Evolutionary conservation across 2,888 invertebrate genomes (phyloP).

Genomic region (Deladenus siricidicola): DNA sequence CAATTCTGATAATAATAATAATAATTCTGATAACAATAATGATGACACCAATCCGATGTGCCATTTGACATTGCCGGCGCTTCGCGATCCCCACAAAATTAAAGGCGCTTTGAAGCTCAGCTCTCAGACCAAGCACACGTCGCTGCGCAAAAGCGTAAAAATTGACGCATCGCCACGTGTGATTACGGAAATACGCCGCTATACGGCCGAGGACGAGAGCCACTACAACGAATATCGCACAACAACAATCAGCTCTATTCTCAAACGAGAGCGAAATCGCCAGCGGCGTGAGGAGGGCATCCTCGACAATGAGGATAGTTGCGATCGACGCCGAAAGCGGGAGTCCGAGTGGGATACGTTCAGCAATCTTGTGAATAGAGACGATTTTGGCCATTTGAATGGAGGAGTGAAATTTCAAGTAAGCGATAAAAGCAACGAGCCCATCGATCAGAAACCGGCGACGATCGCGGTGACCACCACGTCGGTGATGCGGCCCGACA

Average conservation of each 20-base stretch:
- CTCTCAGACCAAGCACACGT: neutral
- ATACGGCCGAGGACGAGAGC: neutral
- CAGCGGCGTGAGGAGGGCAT: too few relatives aligned
- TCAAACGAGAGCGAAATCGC: neutral
- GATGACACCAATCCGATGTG: too few relatives aligned
- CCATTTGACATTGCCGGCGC: neutral
- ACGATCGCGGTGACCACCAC: too few relatives aligned
- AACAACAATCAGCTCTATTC: neutral
- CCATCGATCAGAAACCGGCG: too few relatives aligned
- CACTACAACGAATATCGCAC: neutral
- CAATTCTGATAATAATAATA: too few relatives aligned
- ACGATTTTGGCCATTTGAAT: too few relatives aligned
- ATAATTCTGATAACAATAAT: too few relatives aligned
- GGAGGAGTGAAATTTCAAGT: too few relatives aligned
- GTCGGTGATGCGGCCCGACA: neutral
- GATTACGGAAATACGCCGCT: neutral
- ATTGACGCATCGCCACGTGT: neutral
- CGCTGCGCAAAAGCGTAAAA: neutral
- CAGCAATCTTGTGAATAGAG: too few relatives aligned
- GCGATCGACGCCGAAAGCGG: neutral
- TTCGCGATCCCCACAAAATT: neutral
- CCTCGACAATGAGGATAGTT: neutral
- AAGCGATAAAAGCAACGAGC: neutral
- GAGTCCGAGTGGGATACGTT: too few relatives aligned
- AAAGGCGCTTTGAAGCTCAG: neutral